Evolutionary conservation across 2,888 invertebrate genomes (phyloP), one percentile per base, ranked within the genome.

Genomic region (Zonitis immaculata): DNA sequence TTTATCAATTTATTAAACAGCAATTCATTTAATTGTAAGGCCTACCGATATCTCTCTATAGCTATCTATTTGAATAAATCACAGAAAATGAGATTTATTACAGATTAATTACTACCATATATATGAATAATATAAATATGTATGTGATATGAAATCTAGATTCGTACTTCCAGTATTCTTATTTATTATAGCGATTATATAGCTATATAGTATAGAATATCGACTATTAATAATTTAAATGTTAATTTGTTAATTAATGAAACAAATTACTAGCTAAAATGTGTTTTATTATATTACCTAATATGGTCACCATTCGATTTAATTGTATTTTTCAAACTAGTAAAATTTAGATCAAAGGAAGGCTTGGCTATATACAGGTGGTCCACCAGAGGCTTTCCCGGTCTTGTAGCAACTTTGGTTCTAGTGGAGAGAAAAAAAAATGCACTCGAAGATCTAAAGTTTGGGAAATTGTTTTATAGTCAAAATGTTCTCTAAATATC

Each of bases 221-320:
- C 57, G 69, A 65, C 72, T 71, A 73, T 75, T 75, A 74, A 76
- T 76, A 76, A 76, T 76, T 76, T 76, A 76, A 76, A 77, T 76
- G 76, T 76, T 75, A 77, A 76, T 76, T 76, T 74, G 73, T 76
- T 76, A 77, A 77, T 76, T 76, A 77, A 76, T 76, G 75, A 71
- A 75, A 77, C 77, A 77, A 77, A 77, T 77, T 76, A 73, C 73
- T 73, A 72, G 75, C 72, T 71, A 65, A 70, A 71, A 73, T 71
- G 73, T 73, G 72, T 73, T 73, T 73, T 73, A 73, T 70, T 67
- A 66, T n/a, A n/a, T 67, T 66, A 67, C 68, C 67, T 65, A 61
- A 68, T 69, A 67, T 62, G 66, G 68, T 49, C 55, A 50, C 52
- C 39, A 39, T 47, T 48, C 42, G 22, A 44, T 52, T 49, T 53